A percentile compares a stretch with the other conserved stretches of the same genome.
Evolutionary conservation across 2,797 vertebrate species (phyloP).

Genomic region (Manis crassicaudata): DNA sequence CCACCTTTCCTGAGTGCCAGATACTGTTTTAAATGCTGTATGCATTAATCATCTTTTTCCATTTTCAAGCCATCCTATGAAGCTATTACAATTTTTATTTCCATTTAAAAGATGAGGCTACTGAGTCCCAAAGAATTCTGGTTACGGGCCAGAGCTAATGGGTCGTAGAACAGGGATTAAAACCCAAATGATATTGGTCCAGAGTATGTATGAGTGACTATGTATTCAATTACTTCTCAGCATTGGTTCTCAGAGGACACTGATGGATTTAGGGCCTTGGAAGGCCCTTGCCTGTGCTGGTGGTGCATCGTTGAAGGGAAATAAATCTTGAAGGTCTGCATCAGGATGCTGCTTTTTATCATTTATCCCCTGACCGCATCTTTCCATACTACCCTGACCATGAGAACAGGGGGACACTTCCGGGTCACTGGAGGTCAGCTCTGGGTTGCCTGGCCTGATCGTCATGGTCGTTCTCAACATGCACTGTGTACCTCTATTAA

Average conservation of each 20-base stretch:
- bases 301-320: neutral
- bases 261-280: neutral
- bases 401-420: neutral
- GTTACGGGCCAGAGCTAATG: neutral
- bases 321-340: neutral
- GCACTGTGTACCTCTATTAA: neutral
- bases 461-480: neutral
- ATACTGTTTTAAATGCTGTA: neutral
- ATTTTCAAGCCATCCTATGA: neutral
- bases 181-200: neutral
- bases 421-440: neutral
- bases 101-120: conserved; percentile 11
- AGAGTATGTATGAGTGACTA: neutral
- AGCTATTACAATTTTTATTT: neutral
- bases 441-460: neutral
- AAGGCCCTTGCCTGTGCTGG: neutral
- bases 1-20: neutral
- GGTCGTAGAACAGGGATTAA: neutral
- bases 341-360: neutral
- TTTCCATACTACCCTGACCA: neutral
- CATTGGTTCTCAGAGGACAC: neutral
- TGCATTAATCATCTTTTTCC: neutral
- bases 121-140: neutral
- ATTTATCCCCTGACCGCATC: neutral
- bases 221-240: neutral